Conservation (phyloP, 2,797 vertebrate species). For the Monodelphis domestica region DNA sequence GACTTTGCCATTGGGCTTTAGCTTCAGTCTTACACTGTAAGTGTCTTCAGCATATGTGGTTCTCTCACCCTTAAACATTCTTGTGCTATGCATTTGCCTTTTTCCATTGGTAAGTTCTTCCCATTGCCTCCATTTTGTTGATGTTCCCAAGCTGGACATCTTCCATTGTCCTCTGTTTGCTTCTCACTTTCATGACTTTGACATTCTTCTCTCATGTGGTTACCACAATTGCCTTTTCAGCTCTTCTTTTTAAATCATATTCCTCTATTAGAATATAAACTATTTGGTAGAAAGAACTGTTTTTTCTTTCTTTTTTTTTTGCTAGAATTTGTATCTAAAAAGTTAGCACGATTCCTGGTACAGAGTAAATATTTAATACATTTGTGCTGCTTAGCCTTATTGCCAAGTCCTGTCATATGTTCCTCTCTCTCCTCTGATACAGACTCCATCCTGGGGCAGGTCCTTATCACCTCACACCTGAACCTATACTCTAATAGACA, state of each 20-base stretch:
- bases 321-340: background rate
- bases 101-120: background rate
- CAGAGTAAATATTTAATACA: background rate
- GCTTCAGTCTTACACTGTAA: background rate
- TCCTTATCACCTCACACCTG: background rate
- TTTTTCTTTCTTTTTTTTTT: background rate
- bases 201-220: background rate
- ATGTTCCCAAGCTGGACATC: background rate
- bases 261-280: background rate
- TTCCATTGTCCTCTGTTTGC: background rate
- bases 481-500: background rate
- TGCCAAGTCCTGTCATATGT: background rate
- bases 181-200: background rate
- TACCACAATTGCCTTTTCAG: background rate
- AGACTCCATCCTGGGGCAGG: background rate
- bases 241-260: background rate
- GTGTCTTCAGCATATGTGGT: background rate
- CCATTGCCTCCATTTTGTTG: background rate
- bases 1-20: background rate
- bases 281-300: background rate
- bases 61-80: background rate
- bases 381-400: background rate
- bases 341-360: background rate
- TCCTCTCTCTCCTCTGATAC: background rate
- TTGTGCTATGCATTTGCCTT: background rate